phyloP scores from a whole-genome alignment of 2,113 vertebrate genomes.

The Xenopus borealis region DNA sequence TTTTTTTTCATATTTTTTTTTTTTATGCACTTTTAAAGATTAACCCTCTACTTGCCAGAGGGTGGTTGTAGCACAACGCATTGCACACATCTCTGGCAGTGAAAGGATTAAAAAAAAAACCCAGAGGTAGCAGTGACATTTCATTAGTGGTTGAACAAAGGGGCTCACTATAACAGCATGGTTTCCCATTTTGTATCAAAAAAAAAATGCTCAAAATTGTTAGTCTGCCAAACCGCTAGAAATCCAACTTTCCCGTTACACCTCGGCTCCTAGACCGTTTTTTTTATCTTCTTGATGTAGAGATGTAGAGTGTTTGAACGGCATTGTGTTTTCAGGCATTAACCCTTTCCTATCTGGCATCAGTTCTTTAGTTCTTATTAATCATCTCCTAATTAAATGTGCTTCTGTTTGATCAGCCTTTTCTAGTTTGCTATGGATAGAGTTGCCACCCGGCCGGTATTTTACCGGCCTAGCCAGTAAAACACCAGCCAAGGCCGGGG shows the following conservation, averaged over 20 bases:
- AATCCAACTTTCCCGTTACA: slow-evolving; percentile 64
- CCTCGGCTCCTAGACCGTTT: too few relatives aligned
- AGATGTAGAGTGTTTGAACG: too few relatives aligned
- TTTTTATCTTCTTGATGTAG: too few relatives aligned
- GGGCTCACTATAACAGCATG: slow-evolving; percentile 70
- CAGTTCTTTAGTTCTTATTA: too few relatives aligned
- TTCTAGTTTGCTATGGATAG: too few relatives aligned
- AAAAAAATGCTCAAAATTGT: slow-evolving; percentile 62
- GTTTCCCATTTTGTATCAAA: slow-evolving; percentile 65
- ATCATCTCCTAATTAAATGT: too few relatives aligned
- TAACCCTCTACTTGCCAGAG: slow-evolving; percentile 30
- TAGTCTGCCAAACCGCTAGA: slow-evolving; percentile 70
- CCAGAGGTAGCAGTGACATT: slow-evolving; percentile 66
- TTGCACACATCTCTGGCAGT: slow-evolving; percentile 37
- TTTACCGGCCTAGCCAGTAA: too few relatives aligned
- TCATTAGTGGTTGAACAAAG: slow-evolving; percentile 58
- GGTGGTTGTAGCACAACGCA: slow-evolving; percentile 31
- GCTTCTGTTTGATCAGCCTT: too few relatives aligned
- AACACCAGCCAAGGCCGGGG: too few relatives aligned
- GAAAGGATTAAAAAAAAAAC: slow-evolving; percentile 52
- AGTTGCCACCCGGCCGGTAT: too few relatives aligned
- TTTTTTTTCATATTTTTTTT: slow-evolving; percentile 65
- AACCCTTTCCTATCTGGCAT: too few relatives aligned
- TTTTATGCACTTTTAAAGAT: slow-evolving; percentile 72
- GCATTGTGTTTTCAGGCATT: too few relatives aligned